phyloP scores from a whole-genome alignment of 2,113 vertebrate genomes.

The Azemiops feae region DNA sequence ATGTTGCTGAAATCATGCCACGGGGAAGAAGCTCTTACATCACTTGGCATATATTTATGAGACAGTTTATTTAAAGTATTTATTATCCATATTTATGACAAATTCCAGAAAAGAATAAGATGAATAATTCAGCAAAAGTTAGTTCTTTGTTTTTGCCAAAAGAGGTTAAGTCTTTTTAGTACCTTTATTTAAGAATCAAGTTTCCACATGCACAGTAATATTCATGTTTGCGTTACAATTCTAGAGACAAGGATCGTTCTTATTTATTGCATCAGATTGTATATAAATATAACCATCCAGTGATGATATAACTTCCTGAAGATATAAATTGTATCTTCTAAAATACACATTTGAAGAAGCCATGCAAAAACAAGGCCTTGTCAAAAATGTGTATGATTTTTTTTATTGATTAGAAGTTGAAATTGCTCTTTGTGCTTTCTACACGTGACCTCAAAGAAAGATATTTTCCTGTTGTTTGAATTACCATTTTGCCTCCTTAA shows the following conservation, averaged over 20 bases:
- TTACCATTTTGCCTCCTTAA: conserved; percentile 4
- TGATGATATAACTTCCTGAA: conserved; percentile 13
- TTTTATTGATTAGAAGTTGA: conserved; percentile 46
- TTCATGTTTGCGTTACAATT: conserved; percentile 35
- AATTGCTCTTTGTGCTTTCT: conserved; percentile 40
- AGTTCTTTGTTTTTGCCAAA: background rate
- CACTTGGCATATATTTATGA: background rate
- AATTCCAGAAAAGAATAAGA: background rate
- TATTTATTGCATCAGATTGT: conserved; percentile 45
- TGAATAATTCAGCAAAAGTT: background rate
- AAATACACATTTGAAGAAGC: conserved; percentile 62
- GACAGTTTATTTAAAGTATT: background rate
- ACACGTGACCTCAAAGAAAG: conserved; percentile 22
- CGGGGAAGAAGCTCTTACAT: background rate
- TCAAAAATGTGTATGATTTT: conserved; percentile 48
- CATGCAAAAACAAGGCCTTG: conserved; percentile 48
- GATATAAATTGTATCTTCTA: conserved; percentile 11
- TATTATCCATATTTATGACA: background rate
- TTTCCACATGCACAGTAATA: background rate
- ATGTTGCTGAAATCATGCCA: background rate
- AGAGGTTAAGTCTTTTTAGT: background rate
- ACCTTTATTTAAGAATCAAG: background rate
- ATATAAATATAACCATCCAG: conserved; percentile 44
- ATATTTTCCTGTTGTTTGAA: conserved; percentile 41
- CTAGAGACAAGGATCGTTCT: conserved; percentile 13